Base-by-base conservation (phyloP, 2,888 invertebrate genomes). In the Lasius fuliginosus region DNA sequence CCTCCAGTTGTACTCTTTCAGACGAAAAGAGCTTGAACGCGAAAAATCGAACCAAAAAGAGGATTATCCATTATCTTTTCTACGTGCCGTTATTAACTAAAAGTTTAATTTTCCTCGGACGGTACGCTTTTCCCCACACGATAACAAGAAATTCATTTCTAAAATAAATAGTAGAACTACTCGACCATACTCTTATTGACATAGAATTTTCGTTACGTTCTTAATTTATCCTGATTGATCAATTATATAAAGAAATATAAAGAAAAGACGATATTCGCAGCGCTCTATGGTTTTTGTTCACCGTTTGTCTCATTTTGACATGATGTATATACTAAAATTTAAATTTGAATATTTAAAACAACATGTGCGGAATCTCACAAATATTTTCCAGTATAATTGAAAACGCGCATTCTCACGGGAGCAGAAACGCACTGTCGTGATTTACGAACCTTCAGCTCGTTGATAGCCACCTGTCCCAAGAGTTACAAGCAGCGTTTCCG, bases 41-140 rank as follows among this genome's bases (percentile, higher is more conserved):
- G n/a, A 15, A 56, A 77, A 77, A 40, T 67, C 40, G 56, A 68
- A 67, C 56, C 36, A 53, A 75, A 67, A 40, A n/a, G 40, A 64
- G 56, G 76, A 76, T 76, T 67, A 67, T 77, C 77, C 40, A 40
- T 67, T 67, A 77, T 77, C 67, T 67, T n/a, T 9, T 56, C 27
- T 68, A 67, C 42, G 77, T 56, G 53, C 40, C 30, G 9, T 68
- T 77, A 77, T 77, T 77, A 77, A 77, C 56, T 56, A 56, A 56
- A 77, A 77, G 76, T 77, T 77, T 77, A 77, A 77, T 77, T 56
- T 23, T 56, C 42, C 12, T 58, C 42, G 18, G 6, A 12, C 18
- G 33, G 5, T 36, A 33, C 15, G 8, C 12, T 42, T 68, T 77
- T 36, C 36, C 15, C 2, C 30, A 56, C 18, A 27, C 30, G 46